A percentile compares a stretch with the other conserved stretches of the same genome.
Evolutionary conservation across 1,140 invertebrate species (phyloP).

Genomic region (Lepidurus couesii): DNA sequence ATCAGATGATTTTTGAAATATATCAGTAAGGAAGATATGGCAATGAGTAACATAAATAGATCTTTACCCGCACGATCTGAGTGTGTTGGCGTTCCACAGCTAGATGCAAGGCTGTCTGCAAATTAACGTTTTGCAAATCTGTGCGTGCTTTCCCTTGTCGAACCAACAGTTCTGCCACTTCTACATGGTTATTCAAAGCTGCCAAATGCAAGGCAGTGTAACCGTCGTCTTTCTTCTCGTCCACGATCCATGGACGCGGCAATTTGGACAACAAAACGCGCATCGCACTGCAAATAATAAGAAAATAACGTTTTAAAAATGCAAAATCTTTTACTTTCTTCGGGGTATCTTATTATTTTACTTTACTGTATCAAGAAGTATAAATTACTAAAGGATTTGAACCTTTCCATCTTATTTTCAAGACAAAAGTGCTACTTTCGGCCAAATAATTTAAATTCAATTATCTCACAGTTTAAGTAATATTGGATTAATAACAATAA

Average conservation of each 20-base stretch:
- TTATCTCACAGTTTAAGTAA: too few species aligned
- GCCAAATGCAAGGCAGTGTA: conserved; percentile 94
- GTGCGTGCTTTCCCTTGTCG: conserved; percentile 82
- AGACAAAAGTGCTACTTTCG: too few species aligned
- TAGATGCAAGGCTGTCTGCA: conserved; percentile 92
- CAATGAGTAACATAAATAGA: neutral
- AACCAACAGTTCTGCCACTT: conserved; percentile 87
- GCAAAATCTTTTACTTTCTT: too few species aligned
- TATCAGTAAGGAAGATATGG: neutral
- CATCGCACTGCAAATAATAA: conserved; percentile 75
- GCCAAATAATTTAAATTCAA: too few species aligned
- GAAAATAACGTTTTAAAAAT: conserved; percentile 13
- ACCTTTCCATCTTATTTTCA: too few species aligned
- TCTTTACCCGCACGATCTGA: conserved; percentile 76
- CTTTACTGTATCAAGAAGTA: too few species aligned
- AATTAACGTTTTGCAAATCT: conserved; percentile 77
- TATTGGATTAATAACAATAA: too few species aligned
- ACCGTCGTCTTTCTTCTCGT: conserved; percentile 97
- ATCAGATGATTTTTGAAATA: neutral
- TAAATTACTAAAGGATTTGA: too few species aligned
- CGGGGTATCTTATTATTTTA: too few species aligned
- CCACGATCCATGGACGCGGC: conserved; percentile 91
- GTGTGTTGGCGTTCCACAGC: conserved; percentile 93
- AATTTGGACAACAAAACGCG: conserved; percentile 83
- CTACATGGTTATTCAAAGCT: conserved; percentile 93